phyloP scores from a whole-genome alignment of 2,113 vertebrate species.

The Synodontis membranacea region DNA sequence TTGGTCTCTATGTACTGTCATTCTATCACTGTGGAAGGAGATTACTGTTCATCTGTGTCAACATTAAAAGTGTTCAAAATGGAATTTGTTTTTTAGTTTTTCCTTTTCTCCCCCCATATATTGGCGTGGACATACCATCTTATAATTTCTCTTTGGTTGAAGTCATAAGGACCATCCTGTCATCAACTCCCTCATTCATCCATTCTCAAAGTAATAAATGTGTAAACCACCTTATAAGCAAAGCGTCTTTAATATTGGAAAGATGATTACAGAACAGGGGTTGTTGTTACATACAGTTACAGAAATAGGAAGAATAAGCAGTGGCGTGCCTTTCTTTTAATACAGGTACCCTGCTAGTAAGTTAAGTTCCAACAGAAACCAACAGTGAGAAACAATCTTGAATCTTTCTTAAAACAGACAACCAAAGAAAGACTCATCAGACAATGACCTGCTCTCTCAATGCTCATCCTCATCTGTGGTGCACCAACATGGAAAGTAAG shows the following conservation, averaged over 20 bases:
- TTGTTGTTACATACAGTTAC: conserved; percentile 25
- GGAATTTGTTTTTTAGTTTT: conserved; percentile 38
- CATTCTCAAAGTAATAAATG: conserved; percentile 42
- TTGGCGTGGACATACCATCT: background rate
- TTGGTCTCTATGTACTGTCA: conserved; percentile 47
- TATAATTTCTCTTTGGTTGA: conserved; percentile 19
- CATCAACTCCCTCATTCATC: conserved; percentile 13
- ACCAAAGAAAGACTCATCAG: background rate
- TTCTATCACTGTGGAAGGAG: conserved; percentile 58
- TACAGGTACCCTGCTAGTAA: background rate
- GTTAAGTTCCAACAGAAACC: conserved; percentile 33
- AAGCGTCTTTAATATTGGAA: conserved; percentile 53
- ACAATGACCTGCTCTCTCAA: background rate
- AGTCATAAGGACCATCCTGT: background rate
- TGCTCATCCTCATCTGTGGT: background rate
- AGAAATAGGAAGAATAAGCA: conserved; percentile 13
- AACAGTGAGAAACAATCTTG: conserved; percentile 10
- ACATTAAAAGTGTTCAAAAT: conserved; percentile 73
- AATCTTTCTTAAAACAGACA: conserved; percentile 16
- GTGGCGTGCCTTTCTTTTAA: background rate
- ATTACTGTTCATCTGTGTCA: conserved; percentile 68
- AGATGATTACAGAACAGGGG: conserved; percentile 43
- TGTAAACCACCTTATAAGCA: conserved; percentile 38
- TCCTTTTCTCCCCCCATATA: background rate
- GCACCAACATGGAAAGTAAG: background rate